Conservation (phyloP, 1,140 invertebrate species). For the Platyscapa corneri region DNA sequence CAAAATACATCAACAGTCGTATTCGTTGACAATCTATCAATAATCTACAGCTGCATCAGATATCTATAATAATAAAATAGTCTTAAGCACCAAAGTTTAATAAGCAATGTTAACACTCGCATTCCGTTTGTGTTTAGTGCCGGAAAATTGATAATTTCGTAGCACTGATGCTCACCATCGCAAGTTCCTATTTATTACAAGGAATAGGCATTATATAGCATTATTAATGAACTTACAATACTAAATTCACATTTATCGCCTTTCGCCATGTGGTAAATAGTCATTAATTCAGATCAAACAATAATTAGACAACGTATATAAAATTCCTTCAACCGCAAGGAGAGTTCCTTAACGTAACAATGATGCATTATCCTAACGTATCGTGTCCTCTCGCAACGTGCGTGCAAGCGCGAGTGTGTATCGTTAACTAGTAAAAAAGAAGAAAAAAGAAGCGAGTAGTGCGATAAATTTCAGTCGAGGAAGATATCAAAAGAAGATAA, state of each 20-base stretch:
- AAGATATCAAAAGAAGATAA: slow-evolving; percentile 49
- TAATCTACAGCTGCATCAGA: no score
- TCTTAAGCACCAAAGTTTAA: no score
- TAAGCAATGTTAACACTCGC: no score
- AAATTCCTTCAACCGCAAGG: background rate
- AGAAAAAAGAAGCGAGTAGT: background rate
- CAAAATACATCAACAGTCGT: no score
- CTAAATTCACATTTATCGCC: background rate
- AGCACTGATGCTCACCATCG: background rate
- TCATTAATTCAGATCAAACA: background rate
- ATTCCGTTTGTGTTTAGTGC: background rate
- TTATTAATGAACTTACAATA: background rate
- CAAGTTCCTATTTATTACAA: background rate
- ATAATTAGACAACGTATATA: slow-evolving; percentile 4
- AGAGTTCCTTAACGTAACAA: slow-evolving; percentile 16
- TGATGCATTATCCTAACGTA: slow-evolving; percentile 18
- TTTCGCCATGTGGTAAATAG: background rate
- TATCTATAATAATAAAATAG: no score
- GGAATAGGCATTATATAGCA: background rate
- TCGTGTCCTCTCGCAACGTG: slow-evolving; percentile 7
- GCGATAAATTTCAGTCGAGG: slow-evolving; percentile 45
- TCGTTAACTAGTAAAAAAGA: background rate
- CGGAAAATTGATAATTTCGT: background rate
- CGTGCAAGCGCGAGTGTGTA: slow-evolving; percentile 4
- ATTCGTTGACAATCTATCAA: no score